Conservation (phyloP, 2,113 vertebrate genomes). For the Fregata magnificens region DNA sequence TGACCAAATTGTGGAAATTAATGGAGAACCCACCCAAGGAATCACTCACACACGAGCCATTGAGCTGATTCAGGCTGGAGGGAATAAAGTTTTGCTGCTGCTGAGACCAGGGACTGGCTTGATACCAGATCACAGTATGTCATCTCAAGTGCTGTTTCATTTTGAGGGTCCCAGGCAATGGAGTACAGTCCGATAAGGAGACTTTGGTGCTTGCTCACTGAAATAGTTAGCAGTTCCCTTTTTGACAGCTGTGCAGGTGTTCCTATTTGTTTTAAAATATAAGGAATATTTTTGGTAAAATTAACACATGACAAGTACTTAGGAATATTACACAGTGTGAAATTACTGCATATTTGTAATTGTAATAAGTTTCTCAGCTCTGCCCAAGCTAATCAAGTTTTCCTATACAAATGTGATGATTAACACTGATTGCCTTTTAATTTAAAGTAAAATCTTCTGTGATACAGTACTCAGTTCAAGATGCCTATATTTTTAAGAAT, state of each 20-base stretch:
- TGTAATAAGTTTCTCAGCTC: neutral
- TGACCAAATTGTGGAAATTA: conserved; percentile 99
- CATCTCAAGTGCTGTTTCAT: neutral
- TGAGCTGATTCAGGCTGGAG: conserved; percentile 96
- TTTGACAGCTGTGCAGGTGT: neutral
- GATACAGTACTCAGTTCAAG: neutral
- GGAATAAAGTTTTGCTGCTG: conserved; percentile 91
- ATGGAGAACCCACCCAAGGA: conserved; percentile 94
- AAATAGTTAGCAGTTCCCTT: neutral
- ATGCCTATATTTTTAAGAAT: neutral
- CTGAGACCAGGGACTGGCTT: conserved; percentile 90
- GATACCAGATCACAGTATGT: conserved; percentile 94
- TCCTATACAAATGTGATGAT: neutral
- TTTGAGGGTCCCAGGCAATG: neutral
- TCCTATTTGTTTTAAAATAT: accelerated
- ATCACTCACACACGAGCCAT: conserved; percentile 98
- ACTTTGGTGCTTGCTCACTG: neutral
- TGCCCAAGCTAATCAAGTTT: neutral
- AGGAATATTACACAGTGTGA: neutral
- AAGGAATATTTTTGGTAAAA: neutral
- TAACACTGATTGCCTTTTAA: neutral
- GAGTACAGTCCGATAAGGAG: neutral
- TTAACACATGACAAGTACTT: neutral
- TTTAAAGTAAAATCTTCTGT: neutral
- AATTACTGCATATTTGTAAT: neutral